phyloP scores from a whole-genome alignment of 1,140 invertebrate genomes.

The Tenebrio molitor region DNA sequence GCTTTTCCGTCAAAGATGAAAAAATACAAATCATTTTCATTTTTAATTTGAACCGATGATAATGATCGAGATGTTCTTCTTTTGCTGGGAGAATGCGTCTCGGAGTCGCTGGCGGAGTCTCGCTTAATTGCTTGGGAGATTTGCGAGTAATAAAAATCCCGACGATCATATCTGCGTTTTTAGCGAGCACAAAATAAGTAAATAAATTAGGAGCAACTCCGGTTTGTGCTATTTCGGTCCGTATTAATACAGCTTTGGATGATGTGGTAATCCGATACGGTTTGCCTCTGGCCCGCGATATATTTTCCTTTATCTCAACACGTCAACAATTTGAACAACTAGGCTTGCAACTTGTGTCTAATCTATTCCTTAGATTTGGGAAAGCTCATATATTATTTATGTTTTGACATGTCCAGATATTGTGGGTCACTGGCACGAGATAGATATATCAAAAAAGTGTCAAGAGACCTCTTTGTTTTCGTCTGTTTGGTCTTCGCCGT shows the following conservation, averaged over 20 bases:
- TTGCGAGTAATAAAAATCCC: not conserved
- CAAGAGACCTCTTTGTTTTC: not conserved
- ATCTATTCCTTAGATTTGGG: slow-evolving; percentile 15
- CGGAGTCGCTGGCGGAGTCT: too few relatives aligned
- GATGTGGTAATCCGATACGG: slow-evolving; percentile 33
- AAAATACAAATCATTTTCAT: too few relatives aligned
- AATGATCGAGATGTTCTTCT: too few relatives aligned
- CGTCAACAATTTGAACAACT: slow-evolving; percentile 28
- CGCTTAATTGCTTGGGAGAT: not conserved
- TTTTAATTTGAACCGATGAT: too few relatives aligned
- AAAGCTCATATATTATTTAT: slow-evolving; percentile 7
- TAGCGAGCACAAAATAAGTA: slow-evolving; percentile 25
- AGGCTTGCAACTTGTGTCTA: slow-evolving; percentile 26
- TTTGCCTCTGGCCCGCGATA: slow-evolving; percentile 15
- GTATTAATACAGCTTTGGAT: slow-evolving; percentile 19
- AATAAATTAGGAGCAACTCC: slow-evolving; percentile 32
- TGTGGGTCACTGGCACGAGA: slow-evolving; percentile 1
- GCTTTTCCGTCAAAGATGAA: too few relatives aligned
- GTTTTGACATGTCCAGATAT: not conserved
- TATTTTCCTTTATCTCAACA: slow-evolving; percentile 25
- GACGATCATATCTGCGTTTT: not conserved
- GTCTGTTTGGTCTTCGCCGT: not conserved
- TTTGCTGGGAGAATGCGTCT: too few relatives aligned
- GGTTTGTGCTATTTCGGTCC: slow-evolving; percentile 15
- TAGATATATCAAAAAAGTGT: not conserved